Percentiles rank a stretch among this genome's conserved stretches.
These are phyloP conservation scores for Pomacea canaliculata DNA, from an alignment of 2,888 invertebrate species.

Conservation along the genomic window DNA sequence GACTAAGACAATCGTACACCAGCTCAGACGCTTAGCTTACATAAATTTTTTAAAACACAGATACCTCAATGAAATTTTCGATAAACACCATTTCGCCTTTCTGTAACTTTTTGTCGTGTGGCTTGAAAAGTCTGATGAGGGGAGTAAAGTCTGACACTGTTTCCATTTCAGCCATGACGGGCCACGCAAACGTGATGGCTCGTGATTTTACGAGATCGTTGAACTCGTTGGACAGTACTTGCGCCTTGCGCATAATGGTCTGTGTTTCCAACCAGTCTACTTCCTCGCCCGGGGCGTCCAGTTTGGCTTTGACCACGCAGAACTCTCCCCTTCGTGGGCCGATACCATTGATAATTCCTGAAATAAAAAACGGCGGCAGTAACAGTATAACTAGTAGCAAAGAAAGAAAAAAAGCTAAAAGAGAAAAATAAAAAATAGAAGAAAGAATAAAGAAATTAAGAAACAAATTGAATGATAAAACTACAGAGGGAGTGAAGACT, in stretches of 20 bases:
- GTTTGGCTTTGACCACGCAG: conserved; percentile 34
- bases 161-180: conserved; percentile 30
- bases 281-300: conserved; percentile 19
- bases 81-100: conserved; percentile 31
- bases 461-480: background rate
- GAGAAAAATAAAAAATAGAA: background rate
- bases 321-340: conserved; percentile 33
- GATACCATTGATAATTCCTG: conserved; percentile 32
- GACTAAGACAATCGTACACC: too few species aligned
- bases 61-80: conserved; percentile 35
- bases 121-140: conserved; percentile 29
- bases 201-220: conserved; percentile 25
- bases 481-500: too few species aligned
- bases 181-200: conserved; percentile 28
- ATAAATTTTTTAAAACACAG: background rate
- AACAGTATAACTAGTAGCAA: too few species aligned
- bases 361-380: background rate
- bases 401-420: too few species aligned
- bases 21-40: too few species aligned
- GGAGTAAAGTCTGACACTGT: conserved; percentile 35
- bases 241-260: conserved; percentile 22
- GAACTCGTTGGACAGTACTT: conserved; percentile 29
- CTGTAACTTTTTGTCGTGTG: conserved; percentile 36
- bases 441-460: background rate
- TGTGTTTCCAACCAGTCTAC: conserved; percentile 28